These are phyloP conservation scores for Elymnias hypermnestra DNA, from an alignment of 1,140 invertebrate genomes.

Conservation along the genomic window DNA sequence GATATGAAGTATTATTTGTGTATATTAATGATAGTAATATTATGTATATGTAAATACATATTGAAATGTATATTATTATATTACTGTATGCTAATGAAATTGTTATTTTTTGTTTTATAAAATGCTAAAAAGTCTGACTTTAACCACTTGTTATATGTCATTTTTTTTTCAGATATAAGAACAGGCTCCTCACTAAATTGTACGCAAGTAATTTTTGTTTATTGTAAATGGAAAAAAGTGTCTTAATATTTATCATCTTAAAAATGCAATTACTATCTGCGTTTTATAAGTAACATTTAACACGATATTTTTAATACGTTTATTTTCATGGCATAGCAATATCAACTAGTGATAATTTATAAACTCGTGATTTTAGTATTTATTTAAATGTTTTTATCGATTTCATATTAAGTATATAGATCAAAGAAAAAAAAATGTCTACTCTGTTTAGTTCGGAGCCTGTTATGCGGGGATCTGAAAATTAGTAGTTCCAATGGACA, in stretches of 20 bases:
- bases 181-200: conserved; percentile 21
- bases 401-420: no score
- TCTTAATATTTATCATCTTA: no score
- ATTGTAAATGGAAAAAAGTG: no score
- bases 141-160: conserved; percentile 65
- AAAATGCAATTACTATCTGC: no score
- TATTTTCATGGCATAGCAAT: no score
- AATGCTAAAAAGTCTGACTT: conserved; percentile 69
- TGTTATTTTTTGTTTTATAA: conserved; percentile 67
- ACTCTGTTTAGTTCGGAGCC: conserved; percentile 19
- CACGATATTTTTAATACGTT: no score
- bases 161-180: conserved; percentile 48
- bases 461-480: conserved; percentile 39
- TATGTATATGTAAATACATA: conserved; percentile 74
- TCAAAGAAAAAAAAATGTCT: no score
- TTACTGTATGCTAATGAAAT: conserved; percentile 63
- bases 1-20: conserved; percentile 67
- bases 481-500: conserved; percentile 53
- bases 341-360: no score
- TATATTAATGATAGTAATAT: conserved; percentile 67
- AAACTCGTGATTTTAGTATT: no score
- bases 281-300: no score
- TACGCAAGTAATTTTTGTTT: no score
- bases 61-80: conserved; percentile 70
- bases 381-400: no score